Evolutionary conservation across 2,113 vertebrate species (phyloP), one percentile per base, ranked within the genome.

Genomic region (Aphyosemion australe): DNA sequence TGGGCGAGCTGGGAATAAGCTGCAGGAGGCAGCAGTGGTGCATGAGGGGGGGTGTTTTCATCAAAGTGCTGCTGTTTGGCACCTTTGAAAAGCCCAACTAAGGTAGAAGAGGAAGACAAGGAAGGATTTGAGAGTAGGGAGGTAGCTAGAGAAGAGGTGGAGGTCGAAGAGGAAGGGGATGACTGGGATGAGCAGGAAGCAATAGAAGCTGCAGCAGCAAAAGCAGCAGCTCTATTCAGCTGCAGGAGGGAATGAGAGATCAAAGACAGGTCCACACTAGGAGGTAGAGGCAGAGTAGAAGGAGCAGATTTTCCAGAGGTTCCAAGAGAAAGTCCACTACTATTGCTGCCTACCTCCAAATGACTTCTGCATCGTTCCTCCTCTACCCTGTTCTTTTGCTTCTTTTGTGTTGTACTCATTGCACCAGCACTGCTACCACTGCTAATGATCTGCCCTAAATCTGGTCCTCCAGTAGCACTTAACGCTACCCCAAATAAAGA

Each of bases 241-340:
- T 92, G 92, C 72, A 93, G 68, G 61, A 94, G 83, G 46, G 93
- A 94, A 82, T 94, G 93, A 12, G 93, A 93, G 75, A 94, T 91
- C 65, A 93, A 82, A 32, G 93, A 91, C 56, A 94, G 74, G 77
- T 94, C 91, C 58, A 94, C 91, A 76, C 88, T 93, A 8, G 93
- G 92, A 12, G 92, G 89, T 12, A 94, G 72, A 18, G 92, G 92
- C 16, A 93, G 85, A 1, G 92, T 88, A 39, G 92, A 91, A 26
- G 92, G 89, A n/a, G 92, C 76, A 1, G 88, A 67, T 61, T 84
- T 83, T 51, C 87, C 89, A n/a, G 91, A 78, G 18, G 61, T 56
- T 31, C 90, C 88, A 26, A 90, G 62, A 52, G 90, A 78, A 48
- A 85, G 79, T 20, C 75, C 83, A 60, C 70, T 65, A 21, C 72